phyloP scores from a whole-genome alignment of 2,888 invertebrate genomes.

The Stegana nigrithorax region DNA sequence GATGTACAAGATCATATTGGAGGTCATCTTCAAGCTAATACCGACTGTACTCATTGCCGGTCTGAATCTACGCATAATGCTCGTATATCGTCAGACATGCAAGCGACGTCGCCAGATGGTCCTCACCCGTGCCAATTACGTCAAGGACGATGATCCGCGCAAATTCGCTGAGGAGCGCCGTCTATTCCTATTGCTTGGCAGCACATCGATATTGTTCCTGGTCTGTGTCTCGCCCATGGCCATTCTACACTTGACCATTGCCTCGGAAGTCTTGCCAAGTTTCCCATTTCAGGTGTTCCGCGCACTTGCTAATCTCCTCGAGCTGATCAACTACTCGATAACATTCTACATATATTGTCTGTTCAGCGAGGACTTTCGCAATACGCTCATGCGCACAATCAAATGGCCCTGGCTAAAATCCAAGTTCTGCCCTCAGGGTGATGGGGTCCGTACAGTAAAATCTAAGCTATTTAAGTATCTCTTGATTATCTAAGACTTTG shows the following conservation, averaged over 20 bases:
- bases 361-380: conserved; percentile 81
- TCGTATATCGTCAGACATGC: conserved; percentile 76
- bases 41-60: conserved; percentile 77
- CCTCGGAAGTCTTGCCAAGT: conserved; percentile 73
- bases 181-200: conserved; percentile 74
- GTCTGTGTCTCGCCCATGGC: conserved; percentile 80
- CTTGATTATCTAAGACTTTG: no score
- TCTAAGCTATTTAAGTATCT: no score
- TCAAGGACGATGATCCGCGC: conserved; percentile 74
- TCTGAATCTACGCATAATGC: conserved; percentile 76
- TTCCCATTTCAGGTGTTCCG: conserved; percentile 79
- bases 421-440: conserved; percentile 59
- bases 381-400: conserved; percentile 76
- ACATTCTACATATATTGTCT: conserved; percentile 85
- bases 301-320: conserved; percentile 78
- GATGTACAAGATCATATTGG: conserved; percentile 74
- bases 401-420: conserved; percentile 71
- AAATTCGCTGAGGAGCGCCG: conserved; percentile 78
- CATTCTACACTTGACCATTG: conserved; percentile 76
- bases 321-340: conserved; percentile 81
- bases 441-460: conserved; percentile 64
- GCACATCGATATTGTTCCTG: conserved; percentile 76
- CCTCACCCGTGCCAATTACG: conserved; percentile 70
- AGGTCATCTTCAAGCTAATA: conserved; percentile 76
- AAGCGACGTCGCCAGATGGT: conserved; percentile 76